Percentiles rank a stretch among this genome's conserved stretches.
Evolutionary conservation across 2,797 vertebrate species (phyloP).

Genomic region (Lagorchestes hirsutus): DNA sequence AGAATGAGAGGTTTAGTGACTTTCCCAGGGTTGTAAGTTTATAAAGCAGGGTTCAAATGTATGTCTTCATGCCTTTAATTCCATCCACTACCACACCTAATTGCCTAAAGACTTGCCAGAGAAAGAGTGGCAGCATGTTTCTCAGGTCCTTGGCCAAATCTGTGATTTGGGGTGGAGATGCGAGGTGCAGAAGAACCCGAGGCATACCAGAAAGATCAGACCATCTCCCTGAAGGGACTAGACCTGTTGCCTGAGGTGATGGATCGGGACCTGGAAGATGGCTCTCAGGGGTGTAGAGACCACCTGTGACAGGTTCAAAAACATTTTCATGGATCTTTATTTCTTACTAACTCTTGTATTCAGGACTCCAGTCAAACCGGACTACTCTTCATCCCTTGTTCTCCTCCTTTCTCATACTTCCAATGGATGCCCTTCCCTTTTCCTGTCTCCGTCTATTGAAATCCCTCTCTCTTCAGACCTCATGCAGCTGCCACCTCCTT

Average conservation of each 20-base stretch:
- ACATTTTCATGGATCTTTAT: background rate
- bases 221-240: background rate
- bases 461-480: too few relatives aligned
- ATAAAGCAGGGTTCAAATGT: background rate
- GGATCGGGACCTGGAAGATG: background rate
- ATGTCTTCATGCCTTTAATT: background rate
- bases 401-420: background rate
- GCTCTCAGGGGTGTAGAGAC: background rate
- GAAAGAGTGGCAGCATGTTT: background rate
- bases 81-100: background rate
- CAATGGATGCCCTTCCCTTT: conserved; percentile 42
- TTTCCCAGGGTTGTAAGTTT: background rate
- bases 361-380: too few relatives aligned
- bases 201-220: background rate
- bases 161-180: background rate
- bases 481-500: conserved; percentile 40
- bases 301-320: background rate
- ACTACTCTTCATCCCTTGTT: too few relatives aligned
- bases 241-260: background rate
- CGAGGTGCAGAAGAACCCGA: background rate
- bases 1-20: background rate
- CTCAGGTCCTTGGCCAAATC: background rate
- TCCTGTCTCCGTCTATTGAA: background rate
- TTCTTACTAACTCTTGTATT: too few relatives aligned
- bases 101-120: background rate